Evolutionary conservation across 2,888 invertebrate genomes (phyloP).

Genomic region (Monopis laevigella): DNA sequence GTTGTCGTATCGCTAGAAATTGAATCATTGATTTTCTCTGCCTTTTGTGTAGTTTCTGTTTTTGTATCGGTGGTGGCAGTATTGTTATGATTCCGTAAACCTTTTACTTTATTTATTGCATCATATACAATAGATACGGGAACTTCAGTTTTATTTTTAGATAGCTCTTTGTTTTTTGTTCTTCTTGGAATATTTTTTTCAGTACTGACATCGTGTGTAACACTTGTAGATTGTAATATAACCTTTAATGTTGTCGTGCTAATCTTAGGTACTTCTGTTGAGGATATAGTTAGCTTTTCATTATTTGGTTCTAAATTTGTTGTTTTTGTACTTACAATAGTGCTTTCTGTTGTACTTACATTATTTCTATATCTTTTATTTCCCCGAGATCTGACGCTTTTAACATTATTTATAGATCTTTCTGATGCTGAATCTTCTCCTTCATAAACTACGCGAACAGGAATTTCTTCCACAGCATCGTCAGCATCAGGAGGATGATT

Average conservation of each 20-base stretch:
- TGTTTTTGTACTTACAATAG: too few species aligned
- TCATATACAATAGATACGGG: conserved; percentile 27
- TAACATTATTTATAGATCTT: not conserved
- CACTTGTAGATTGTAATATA: too few species aligned
- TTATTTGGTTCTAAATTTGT: too few species aligned
- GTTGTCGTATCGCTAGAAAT: not conserved
- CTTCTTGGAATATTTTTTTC: too few species aligned
- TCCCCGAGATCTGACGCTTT: not conserved
- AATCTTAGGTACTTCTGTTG: too few species aligned
- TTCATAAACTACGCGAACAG: conserved; percentile 2
- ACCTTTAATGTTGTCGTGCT: too few species aligned
- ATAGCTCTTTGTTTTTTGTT: too few species aligned
- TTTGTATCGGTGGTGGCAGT: not conserved
- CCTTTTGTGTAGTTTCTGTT: not conserved
- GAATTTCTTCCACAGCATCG: not conserved
- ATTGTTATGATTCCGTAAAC: too few species aligned
- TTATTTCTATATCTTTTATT: not conserved
- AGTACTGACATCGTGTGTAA: too few species aligned
- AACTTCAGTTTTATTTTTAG: too few species aligned
- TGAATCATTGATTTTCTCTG: not conserved
- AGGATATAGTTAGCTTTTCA: too few species aligned
- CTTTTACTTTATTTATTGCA: not conserved
- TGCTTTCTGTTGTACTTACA: too few species aligned
- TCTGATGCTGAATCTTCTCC: not conserved
- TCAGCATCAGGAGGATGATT: conserved; percentile 5